Base-by-base conservation (phyloP, 2,113 vertebrate species). In the Hepsetus odoe region DNA sequence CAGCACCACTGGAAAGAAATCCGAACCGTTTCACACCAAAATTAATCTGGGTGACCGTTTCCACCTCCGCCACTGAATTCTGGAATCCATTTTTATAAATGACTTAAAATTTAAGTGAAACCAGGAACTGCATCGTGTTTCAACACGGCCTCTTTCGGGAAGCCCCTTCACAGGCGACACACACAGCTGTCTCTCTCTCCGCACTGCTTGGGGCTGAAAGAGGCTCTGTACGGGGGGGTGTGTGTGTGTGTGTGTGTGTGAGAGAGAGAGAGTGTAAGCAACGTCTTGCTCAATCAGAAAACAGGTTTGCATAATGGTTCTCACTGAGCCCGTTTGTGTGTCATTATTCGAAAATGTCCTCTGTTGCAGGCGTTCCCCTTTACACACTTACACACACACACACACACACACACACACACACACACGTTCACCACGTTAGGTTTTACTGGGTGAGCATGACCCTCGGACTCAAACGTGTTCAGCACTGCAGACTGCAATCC, bases 251-350 rank as follows among this genome's bases (percentile, higher is more conserved):
- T 44, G 10, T 33, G 40, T 46, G 22, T 24, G 22, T 56, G 20
- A 9, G 8, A 2, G 1, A 26, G 55, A 10, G n/a, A 26, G 6
- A 28, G 56, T 59, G 11, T 59, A n/a, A n/a, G n/a, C n/a, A n/a
- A n/a, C n/a, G n/a, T n/a, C n/a, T n/a, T 65, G 20, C 35, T 38
- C 32, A 38, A 9, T 38, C 33, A 16, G 5, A 20, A 32, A 33
- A 38, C 20, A 1, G 18, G 32, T 24, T 51, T 20, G 12, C n/a
- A 20, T 20, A 51, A 49, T 20, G 5, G 3, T 61, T 62, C 30
- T 32, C 42, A 51, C 59, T 66, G 10, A 76, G 46, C 32, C 24
- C 26, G 61, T 55, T 76, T 65, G 40, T 73, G 59, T 4, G 6
- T 65, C 42, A 22, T 65, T 20, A 22, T 16, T 12, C 14, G 40